Evolutionary conservation across 64 coral and sea anemone species (phyloP), one percentile per base, ranked within the genome.

Genomic region (Actinia equina): DNA sequence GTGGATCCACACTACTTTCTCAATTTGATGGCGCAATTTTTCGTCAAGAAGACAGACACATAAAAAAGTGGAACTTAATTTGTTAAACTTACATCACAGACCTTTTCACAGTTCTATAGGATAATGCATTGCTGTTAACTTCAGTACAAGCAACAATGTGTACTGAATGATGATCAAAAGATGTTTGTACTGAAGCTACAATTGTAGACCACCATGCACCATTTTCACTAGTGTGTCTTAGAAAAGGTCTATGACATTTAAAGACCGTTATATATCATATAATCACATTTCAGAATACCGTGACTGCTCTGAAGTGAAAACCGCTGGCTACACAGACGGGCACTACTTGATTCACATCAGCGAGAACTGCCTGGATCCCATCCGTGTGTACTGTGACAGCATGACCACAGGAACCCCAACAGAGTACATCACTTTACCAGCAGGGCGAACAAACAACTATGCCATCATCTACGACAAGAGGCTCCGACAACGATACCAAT

Each of bases 331-430:
- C 44, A 86, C 71, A 45, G 93, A 95, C 26, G 91, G 97, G 12
- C 93, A 95, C 51, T 99, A 99, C 86, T 30, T 99, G 41, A 56
- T 99, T 69, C 84, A 90, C 12, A 25, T 93, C 23, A 95, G 43
- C 43, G 91, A 95, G n/a, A 92, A 85, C 6, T 99, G 97, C 84
- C 43, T 85, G 43, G 93, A 95, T 51, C 88, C 97, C 26, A 62
- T 93, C 55, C 86, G 93, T 12, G 62, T 99, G 55, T 99, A 95
- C 85, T 99, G 97, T 87, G 83, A 88, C 87, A 84, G 79, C 30
- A 93, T 99, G 93, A 37, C 83, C 52, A 93, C 88, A 3, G 82
- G 55, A 0, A 77, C 51, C 7, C 97, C 97, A 14, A 71, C 43
- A 16, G 97, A 94, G 25, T 99, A 89, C 51, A 87, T 99, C 88